Percentiles rank a stretch among this genome's conserved stretches.
Evolutionary conservation across 2,113 vertebrate genomes (phyloP).

Genomic region (Prietella phreatophila): DNA sequence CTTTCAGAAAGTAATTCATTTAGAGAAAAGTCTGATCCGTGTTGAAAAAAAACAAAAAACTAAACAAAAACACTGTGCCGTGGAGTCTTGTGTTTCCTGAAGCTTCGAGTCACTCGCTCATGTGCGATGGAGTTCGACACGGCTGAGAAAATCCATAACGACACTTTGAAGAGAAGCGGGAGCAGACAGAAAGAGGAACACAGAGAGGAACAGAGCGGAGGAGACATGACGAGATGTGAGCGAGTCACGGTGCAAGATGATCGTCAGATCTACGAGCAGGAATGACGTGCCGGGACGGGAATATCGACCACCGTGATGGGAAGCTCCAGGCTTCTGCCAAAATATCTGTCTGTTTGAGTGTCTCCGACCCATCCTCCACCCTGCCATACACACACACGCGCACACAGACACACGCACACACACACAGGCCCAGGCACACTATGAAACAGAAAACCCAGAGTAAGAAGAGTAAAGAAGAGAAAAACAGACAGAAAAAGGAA

Average conservation of each 20-base stretch:
- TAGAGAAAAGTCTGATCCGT: too few relatives aligned
- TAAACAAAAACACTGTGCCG: background rate
- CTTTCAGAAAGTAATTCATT: too few relatives aligned
- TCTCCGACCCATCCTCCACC: background rate
- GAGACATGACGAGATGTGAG: background rate
- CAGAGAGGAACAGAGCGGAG: background rate
- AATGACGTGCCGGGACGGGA: background rate
- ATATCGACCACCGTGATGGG: conserved; percentile 2
- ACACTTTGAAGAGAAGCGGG: conserved; percentile 59
- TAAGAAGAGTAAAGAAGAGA: background rate
- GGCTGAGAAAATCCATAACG: conserved; percentile 28
- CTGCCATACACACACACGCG: background rate
- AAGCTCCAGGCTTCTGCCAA: conserved; percentile 9
- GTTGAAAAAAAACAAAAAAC: too few relatives aligned
- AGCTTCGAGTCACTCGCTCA: background rate
- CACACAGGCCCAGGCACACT: background rate
- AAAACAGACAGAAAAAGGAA: background rate
- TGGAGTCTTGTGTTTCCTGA: background rate
- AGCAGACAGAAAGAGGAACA: conserved; percentile 32
- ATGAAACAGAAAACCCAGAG: background rate
- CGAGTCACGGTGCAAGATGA: conserved; percentile 9
- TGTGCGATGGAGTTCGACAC: background rate
- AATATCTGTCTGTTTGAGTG: background rate
- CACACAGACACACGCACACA: background rate
- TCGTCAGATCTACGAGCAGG: conserved; percentile 28